phyloP scores from a whole-genome alignment of 2,888 invertebrate genomes.

The Acleris sparsana region DNA sequence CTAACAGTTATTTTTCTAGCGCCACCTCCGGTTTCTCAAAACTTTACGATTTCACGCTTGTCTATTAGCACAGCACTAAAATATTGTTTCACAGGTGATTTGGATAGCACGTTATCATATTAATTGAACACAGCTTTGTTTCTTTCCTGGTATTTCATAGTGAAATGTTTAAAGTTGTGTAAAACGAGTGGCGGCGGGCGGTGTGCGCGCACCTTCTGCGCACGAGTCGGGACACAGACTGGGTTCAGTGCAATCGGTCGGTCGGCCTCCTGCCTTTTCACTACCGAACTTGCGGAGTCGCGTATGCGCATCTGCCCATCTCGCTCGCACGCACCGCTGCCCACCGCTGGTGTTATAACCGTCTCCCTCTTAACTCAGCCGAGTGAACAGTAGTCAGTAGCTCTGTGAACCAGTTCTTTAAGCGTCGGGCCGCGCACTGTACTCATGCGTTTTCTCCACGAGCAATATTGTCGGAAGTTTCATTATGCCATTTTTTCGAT shows the following conservation, averaged over 20 bases:
- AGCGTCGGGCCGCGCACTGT: constrained; percentile 63
- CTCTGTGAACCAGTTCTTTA: constrained; percentile 76
- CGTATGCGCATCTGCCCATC: constrained; percentile 68
- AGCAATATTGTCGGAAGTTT: constrained; percentile 64
- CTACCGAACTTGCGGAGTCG: constrained; percentile 64
- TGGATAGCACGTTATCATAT: constrained; percentile 54
- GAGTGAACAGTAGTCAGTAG: constrained; percentile 77
- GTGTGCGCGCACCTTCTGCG: constrained; percentile 73
- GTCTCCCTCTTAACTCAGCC: constrained; percentile 51
- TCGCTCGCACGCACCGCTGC: constrained; percentile 46
- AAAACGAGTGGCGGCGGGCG: constrained; percentile 68
- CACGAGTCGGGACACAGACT: constrained; percentile 74
- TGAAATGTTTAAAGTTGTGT: constrained; percentile 59
- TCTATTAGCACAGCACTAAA: constrained; percentile 61
- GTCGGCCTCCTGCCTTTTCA: constrained; percentile 67
- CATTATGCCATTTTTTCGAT: constrained; percentile 69
- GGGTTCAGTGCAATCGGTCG: constrained; percentile 64
- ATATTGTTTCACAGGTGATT: constrained; percentile 61
- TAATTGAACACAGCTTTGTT: constrained; percentile 68
- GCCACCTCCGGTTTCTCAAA: constrained; percentile 59
- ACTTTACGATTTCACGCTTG: constrained; percentile 55
- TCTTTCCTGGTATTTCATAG: constrained; percentile 55
- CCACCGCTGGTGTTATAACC: constrained; percentile 34
- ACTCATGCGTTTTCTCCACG: constrained; percentile 71
- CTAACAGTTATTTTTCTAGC: constrained; percentile 76